Evolutionary conservation across 2,888 invertebrate genomes (phyloP).

Genomic region (Pyrgus malvae): DNA sequence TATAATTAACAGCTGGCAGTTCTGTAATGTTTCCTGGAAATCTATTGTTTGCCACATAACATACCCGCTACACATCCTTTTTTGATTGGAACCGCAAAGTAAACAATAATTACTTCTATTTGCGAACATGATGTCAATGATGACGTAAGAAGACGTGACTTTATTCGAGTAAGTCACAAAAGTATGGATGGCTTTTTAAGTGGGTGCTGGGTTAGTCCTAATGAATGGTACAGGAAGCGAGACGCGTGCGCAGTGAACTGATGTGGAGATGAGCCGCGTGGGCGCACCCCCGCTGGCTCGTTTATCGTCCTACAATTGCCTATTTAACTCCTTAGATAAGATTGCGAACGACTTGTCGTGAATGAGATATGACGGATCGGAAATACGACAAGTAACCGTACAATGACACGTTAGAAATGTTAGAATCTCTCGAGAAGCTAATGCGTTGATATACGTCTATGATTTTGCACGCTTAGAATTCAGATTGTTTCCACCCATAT

Average conservation of each 20-base stretch:
- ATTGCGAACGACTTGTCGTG: conserved; percentile 39
- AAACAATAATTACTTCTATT: conserved; percentile 14
- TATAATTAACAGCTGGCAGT: background rate
- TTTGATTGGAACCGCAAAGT: conserved; percentile 3
- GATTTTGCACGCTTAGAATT: background rate
- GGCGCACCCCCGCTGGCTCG: conserved; percentile 70
- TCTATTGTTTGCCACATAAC: background rate
- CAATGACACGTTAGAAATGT: conserved; percentile 5
- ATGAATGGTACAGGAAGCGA: conserved; percentile 69
- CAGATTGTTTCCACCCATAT: no score
- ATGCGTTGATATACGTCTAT: conserved; percentile 1
- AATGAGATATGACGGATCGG: conserved; percentile 25
- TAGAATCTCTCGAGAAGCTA: conserved; percentile 6
- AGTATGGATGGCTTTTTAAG: conserved; percentile 4
- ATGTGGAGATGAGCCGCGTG: conserved; percentile 72
- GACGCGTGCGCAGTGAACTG: conserved; percentile 72
- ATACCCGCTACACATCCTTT: conserved; percentile 3
- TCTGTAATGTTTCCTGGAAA: conserved; percentile 3
- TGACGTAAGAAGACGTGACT: conserved; percentile 46
- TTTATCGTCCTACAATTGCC: conserved; percentile 60
- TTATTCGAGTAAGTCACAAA: conserved; percentile 24
- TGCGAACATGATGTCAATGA: conserved; percentile 10
- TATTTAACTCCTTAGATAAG: conserved; percentile 42
- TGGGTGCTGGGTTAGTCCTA: conserved; percentile 26
- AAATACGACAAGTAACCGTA: conserved; percentile 13